Evolutionary conservation across 2,888 invertebrate species (phyloP).

Genomic region (Cataglyphis cursor): DNA sequence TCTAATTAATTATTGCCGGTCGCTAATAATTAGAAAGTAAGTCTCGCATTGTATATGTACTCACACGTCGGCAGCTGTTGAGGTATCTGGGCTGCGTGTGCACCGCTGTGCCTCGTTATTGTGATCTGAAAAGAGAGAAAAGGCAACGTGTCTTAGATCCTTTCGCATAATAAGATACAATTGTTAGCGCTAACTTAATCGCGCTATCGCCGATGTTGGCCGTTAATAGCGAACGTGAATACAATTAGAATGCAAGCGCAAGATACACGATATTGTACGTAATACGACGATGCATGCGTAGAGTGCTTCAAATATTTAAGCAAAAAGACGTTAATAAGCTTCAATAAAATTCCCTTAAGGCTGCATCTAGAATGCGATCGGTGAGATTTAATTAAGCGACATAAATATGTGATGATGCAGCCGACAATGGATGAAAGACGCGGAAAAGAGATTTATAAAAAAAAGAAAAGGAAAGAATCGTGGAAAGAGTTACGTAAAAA

Average conservation of each 20-base stretch:
- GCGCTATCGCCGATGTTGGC: slow-evolving; percentile 9
- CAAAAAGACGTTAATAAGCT: slow-evolving; percentile 10
- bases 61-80: slow-evolving; percentile 83
- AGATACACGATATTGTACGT: slow-evolving; percentile 33
- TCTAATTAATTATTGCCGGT: slow-evolving; percentile 64
- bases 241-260: slow-evolving; percentile 37
- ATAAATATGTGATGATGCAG: neutral
- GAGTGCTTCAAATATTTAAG: neutral
- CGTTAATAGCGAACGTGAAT: slow-evolving; percentile 17
- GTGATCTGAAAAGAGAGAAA: slow-evolving; percentile 81
- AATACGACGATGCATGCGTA: slow-evolving; percentile 12
- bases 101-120: slow-evolving; percentile 82
- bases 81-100: slow-evolving; percentile 84
- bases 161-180: slow-evolving; percentile 49
- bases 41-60: slow-evolving; percentile 68
- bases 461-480: slow-evolving; percentile 17
- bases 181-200: slow-evolving; percentile 45
- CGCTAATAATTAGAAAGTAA: slow-evolving; percentile 73
- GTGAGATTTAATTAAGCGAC: neutral
- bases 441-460: slow-evolving; percentile 32
- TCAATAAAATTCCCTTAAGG: neutral
- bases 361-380: neutral
- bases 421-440: slow-evolving; percentile 20
- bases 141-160: slow-evolving; percentile 56
- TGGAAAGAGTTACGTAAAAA: slow-evolving; percentile 38